These are phyloP conservation scores for Nebria brevicollis DNA, from an alignment of 2,888 invertebrate genomes.

Conservation along the genomic window DNA sequence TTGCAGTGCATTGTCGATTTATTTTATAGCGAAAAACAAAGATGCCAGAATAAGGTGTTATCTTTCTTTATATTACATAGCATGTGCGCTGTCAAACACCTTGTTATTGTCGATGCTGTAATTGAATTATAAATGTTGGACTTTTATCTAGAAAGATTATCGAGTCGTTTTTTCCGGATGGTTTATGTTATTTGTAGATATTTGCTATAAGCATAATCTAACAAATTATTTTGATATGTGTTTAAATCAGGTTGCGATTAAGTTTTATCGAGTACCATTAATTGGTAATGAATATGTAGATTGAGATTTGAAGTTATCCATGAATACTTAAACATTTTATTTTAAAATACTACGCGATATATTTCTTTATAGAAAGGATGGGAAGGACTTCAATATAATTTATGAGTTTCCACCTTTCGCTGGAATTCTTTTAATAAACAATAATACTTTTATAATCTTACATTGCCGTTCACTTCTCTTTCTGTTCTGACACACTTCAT, in stretches of 20 bases:
- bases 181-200: neutral
- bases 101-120: neutral
- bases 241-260: neutral
- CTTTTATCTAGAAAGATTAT: neutral
- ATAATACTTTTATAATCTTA: neutral
- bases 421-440: neutral
- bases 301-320: neutral
- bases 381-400: neutral
- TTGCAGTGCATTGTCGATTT: constrained; percentile 13
- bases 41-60: neutral
- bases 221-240: neutral
- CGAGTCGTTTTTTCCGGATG: neutral
- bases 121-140: neutral
- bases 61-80: neutral
- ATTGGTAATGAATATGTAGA: neutral
- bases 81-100: neutral
- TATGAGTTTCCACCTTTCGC: neutral
- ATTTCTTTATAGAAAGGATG: neutral
- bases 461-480: neutral
- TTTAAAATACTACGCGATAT: neutral
- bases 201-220: neutral
- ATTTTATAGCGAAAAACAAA: neutral
- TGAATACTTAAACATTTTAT: too few species aligned
- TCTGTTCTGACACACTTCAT: neutral
- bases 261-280: neutral